Evolutionary conservation across 2,888 invertebrate species (phyloP).

Genomic region (Acanthosepion pharaonis): DNA sequence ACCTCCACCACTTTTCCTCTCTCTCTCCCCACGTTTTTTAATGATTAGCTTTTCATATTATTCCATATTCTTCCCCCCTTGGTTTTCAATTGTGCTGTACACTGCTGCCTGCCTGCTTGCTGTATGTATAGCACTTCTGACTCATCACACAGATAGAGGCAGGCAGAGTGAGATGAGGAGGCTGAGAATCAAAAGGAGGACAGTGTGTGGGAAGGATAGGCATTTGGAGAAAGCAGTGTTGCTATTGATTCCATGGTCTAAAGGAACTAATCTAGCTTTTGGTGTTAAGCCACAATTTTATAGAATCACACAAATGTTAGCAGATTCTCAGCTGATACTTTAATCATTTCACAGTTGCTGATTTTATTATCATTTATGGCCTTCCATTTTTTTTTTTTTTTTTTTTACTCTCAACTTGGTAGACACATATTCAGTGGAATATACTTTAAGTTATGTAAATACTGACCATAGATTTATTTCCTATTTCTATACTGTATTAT

Average conservation of each 20-base stretch:
- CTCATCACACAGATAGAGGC: background rate
- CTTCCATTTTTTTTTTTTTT: background rate
- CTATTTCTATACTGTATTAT: background rate
- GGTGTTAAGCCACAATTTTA: background rate
- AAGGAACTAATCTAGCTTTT: background rate
- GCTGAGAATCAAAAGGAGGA: constrained; percentile 20
- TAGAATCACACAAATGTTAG: background rate
- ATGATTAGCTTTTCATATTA: constrained; percentile 5
- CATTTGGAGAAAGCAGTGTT: constrained; percentile 13
- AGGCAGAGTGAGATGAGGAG: constrained; percentile 23
- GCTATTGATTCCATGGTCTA: constrained; percentile 33
- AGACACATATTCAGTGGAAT: background rate
- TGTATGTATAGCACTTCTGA: background rate
- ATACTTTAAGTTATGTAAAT: too few relatives aligned
- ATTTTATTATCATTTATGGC: background rate
- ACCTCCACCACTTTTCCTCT: background rate
- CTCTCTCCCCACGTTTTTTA: background rate
- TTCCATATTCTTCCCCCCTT: background rate
- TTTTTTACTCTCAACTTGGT: background rate
- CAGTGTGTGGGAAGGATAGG: background rate
- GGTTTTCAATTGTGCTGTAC: background rate
- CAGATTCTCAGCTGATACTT: background rate
- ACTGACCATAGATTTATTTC: background rate
- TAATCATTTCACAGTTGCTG: background rate
- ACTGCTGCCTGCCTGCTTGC: background rate